phyloP scores from a whole-genome alignment of 2,797 vertebrate genomes.

The Sphaeramia orbicularis region DNA sequence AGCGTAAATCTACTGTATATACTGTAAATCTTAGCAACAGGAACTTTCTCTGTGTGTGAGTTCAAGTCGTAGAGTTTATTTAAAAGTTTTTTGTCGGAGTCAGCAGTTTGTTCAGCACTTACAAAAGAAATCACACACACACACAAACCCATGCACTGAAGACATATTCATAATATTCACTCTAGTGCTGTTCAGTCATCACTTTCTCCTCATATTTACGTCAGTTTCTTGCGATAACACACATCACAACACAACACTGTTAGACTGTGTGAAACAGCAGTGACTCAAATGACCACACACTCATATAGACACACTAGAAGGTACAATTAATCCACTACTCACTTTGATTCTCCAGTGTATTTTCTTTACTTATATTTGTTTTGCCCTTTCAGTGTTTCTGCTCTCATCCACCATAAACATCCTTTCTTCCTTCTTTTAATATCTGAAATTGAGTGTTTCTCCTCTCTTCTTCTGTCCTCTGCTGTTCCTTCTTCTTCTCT shows the following conservation, averaged over 20 bases:
- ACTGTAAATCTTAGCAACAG: neutral
- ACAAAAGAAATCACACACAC: conserved; percentile 6
- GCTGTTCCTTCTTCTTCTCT: neutral
- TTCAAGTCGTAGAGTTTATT: neutral
- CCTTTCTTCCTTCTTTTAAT: neutral
- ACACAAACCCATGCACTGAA: neutral
- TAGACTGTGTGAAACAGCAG: neutral
- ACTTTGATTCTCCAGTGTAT: no score
- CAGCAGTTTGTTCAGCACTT: conserved; percentile 31
- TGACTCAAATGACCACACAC: conserved; percentile 18
- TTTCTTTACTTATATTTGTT: neutral
- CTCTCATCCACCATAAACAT: neutral
- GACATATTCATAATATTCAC: conserved; percentile 3
- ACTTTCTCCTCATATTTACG: neutral
- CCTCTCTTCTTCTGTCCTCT: neutral
- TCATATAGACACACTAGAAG: neutral
- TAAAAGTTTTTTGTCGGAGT: neutral
- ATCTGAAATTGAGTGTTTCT: neutral
- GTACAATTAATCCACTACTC: no score
- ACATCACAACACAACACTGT: neutral
- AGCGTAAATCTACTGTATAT: neutral
- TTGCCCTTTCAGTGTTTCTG: neutral
- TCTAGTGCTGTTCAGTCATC: conserved; percentile 6
- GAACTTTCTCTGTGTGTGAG: neutral
- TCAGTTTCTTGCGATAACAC: neutral